Percentiles rank a stretch among this genome's conserved stretches.
Conservation (phyloP, 2,888 invertebrate species). For the Sphecodes monilicornis region DNA sequence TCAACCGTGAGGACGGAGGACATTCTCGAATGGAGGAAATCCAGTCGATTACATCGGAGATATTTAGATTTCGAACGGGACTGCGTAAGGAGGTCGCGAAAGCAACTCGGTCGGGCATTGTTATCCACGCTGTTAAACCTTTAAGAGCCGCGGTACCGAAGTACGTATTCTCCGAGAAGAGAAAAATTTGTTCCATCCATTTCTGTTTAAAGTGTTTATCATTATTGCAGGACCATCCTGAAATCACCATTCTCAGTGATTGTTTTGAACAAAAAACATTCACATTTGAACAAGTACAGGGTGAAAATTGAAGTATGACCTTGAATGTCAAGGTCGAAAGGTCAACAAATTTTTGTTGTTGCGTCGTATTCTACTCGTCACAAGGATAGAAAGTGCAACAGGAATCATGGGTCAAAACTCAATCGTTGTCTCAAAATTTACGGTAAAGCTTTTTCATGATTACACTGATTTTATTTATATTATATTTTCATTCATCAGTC, state of each 20-base stretch:
- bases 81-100: background rate
- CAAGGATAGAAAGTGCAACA: no score
- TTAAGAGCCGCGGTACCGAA: background rate
- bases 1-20: background rate
- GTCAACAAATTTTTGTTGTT: no score
- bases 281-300: no score
- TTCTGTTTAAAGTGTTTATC: background rate
- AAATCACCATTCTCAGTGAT: background rate
- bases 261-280: background rate
- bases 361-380: no score
- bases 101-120: slow-evolving; percentile 2
- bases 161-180: background rate
- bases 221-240: background rate
- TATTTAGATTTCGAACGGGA: background rate
- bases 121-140: slow-evolving; percentile 23
- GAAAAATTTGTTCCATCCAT: background rate
- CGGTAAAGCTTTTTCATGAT: no score
- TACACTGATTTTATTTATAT: no score
- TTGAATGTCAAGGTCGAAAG: no score
- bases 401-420: no score
- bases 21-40: background rate
- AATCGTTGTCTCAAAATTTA: no score
- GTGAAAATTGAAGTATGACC: no score
- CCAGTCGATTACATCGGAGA: background rate
- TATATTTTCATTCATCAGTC: no score